Evolutionary conservation across 2,888 invertebrate species (phyloP).

Genomic region (Oligia strigilis): DNA sequence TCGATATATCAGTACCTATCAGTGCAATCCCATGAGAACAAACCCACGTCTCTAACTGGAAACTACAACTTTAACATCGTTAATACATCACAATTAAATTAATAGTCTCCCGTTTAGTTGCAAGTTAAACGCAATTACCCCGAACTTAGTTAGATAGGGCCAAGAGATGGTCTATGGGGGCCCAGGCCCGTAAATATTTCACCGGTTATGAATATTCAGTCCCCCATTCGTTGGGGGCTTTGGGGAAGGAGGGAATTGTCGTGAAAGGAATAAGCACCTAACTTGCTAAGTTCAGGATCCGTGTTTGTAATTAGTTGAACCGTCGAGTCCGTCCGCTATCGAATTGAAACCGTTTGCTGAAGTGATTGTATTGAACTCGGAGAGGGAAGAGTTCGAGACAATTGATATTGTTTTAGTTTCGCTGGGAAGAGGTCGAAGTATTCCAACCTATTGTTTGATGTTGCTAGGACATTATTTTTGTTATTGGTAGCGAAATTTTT

Average conservation of each 20-base stretch:
- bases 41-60: conserved; percentile 10
- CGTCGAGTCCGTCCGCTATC: conserved; percentile 43
- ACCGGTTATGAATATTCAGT: conserved; percentile 72
- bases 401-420: conserved; percentile 55
- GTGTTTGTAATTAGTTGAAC: conserved; percentile 63
- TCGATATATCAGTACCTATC: background rate
- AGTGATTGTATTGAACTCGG: conserved; percentile 52
- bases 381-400: conserved; percentile 45
- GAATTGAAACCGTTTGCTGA: conserved; percentile 56
- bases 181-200: conserved; percentile 67
- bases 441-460: conserved; percentile 39
- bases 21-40: background rate
- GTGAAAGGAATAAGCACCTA: conserved; percentile 62
- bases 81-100: conserved; percentile 69
- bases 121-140: conserved; percentile 74
- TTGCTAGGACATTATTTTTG: conserved; percentile 28
- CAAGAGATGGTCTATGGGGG: conserved; percentile 59
- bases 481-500: background rate
- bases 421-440: conserved; percentile 27
- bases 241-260: conserved; percentile 15
- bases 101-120: conserved; percentile 73
- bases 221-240: conserved; percentile 12
- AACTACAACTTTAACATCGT: conserved; percentile 27
- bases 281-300: conserved; percentile 57
- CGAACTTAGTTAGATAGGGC: conserved; percentile 65